These are phyloP conservation scores for Muscidifurax raptorellus DNA, from an alignment of 1,140 invertebrate genomes.

Conservation along the genomic window DNA sequence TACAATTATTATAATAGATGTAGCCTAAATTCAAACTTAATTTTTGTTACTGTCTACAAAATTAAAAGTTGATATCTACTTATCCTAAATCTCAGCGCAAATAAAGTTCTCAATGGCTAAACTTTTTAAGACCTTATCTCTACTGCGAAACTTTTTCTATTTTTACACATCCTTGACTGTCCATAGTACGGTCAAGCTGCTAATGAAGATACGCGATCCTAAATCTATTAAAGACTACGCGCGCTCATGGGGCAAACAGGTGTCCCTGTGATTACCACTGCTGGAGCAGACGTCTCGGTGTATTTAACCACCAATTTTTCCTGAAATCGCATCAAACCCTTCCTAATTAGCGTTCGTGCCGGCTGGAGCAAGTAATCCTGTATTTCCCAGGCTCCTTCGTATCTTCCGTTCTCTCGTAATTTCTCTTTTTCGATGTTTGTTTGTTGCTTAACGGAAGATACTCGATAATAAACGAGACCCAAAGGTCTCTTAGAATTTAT, in stretches of 20 bases:
- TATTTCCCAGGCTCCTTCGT: background rate
- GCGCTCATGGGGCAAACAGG: background rate
- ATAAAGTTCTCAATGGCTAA: too few species aligned
- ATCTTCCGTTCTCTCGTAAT: constrained; percentile 19
- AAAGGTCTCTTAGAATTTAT: constrained; percentile 9
- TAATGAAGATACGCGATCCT: background rate
- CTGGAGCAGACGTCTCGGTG: background rate
- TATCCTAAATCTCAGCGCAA: too few species aligned
- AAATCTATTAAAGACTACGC: background rate
- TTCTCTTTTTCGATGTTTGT: constrained; percentile 8
- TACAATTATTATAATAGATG: too few species aligned
- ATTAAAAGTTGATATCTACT: too few species aligned
- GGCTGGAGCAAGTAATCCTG: background rate
- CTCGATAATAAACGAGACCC: constrained; percentile 22
- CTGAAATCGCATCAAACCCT: background rate
- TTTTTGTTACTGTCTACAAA: too few species aligned
- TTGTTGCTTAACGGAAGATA: background rate
- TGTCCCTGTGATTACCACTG: background rate
- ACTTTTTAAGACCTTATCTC: too few species aligned
- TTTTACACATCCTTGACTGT: too few species aligned
- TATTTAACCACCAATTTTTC: background rate
- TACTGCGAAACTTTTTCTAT: too few species aligned
- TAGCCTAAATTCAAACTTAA: too few species aligned
- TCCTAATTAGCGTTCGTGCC: background rate
- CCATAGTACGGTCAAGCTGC: background rate